A percentile compares a stretch with the other conserved stretches of the same genome.
phyloP scores from a whole-genome alignment of 2,888 invertebrate species.

The Acheta domesticus region DNA sequence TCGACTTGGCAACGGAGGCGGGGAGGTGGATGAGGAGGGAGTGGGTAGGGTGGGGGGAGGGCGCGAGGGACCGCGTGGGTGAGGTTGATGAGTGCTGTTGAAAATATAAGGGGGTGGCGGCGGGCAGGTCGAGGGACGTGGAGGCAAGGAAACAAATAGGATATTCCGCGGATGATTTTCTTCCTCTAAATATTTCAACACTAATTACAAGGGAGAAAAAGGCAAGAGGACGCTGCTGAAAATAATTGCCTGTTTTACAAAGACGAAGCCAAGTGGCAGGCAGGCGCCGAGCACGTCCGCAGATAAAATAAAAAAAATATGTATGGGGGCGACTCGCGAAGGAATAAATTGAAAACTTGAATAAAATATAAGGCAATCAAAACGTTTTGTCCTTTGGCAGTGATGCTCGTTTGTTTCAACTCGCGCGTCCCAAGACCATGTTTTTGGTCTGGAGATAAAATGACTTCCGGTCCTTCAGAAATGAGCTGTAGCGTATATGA shows the following conservation, averaged over 20 bases:
- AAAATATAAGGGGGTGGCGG: constrained; percentile 6
- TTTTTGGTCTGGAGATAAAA: too few relatives aligned
- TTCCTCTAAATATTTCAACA: constrained; percentile 9
- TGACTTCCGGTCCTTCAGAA: too few relatives aligned
- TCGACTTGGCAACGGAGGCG: neutral
- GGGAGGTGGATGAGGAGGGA: neutral
- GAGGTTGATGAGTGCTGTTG: neutral
- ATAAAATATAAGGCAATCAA: constrained; percentile 18
- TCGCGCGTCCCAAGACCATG: too few relatives aligned
- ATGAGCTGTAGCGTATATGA: too few relatives aligned
- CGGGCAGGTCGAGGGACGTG: neutral
- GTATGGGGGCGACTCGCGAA: neutral
- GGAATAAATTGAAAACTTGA: constrained; percentile 18
- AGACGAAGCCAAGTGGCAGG: neutral
- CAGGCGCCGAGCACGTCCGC: neutral
- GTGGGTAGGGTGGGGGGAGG: too few relatives aligned
- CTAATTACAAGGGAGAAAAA: constrained; percentile 18
- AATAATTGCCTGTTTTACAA: constrained; percentile 18
- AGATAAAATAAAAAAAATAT: constrained; percentile 1
- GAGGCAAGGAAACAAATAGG: constrained; percentile 7
- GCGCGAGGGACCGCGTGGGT: neutral
- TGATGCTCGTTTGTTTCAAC: neutral
- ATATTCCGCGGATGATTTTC: constrained; percentile 18
- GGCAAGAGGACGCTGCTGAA: constrained; percentile 11
- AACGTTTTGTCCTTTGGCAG: neutral